Base-by-base conservation (phyloP, 2,888 invertebrate species). In the Meliscaeva auricollis region DNA sequence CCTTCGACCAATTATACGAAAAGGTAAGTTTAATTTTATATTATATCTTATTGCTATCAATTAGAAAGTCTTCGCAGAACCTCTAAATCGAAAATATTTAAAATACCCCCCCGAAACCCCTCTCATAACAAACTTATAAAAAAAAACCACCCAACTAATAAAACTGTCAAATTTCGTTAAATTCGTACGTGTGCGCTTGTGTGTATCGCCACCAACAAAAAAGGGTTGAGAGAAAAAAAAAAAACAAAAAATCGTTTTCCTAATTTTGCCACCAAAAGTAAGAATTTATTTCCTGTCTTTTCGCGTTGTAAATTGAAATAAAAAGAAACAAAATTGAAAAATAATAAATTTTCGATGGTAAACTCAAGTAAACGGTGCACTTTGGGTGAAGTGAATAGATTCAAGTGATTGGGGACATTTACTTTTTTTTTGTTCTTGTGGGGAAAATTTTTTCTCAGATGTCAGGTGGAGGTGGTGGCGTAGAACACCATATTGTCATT, bases 171-270 rank as follows among this genome's bases (percentile, higher is more conserved):
- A 85, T 58, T 81, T 85, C 44, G 72, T 56, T 73, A 75, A 83
- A 87, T 78, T 87, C 76, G 87, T 87, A 75, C 74, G 87, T 87
- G 88, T 88, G 87, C 87, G 87, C 88, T 88, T 88, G 88, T 88
- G 87, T 88, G 87, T 87, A 87, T 87, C 54, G 35, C 73, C 69
- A 54, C 44, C 38, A 69, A 76, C 46, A 68, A 81, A 85, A n/a
- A 85, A 81, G 76, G 85, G 85, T 73, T 85, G 79, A 78, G 79
- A 80, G 52, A 60, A 38, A 68, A 48, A 75, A 80, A 78, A 48
- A 84, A 70, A 81, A 77, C 62, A 60, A 77, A 85, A 56, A 70
- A 52, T 72, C 64, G 62, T 70, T 82, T 82, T 74, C 74, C 20
- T 78, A 77, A 77, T 87, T 87, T 78, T 87, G 72, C 78, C 74